These are phyloP conservation scores for Camponotus pennsylvanicus DNA, from an alignment of 1,140 invertebrate genomes.

Conservation along the genomic window DNA sequence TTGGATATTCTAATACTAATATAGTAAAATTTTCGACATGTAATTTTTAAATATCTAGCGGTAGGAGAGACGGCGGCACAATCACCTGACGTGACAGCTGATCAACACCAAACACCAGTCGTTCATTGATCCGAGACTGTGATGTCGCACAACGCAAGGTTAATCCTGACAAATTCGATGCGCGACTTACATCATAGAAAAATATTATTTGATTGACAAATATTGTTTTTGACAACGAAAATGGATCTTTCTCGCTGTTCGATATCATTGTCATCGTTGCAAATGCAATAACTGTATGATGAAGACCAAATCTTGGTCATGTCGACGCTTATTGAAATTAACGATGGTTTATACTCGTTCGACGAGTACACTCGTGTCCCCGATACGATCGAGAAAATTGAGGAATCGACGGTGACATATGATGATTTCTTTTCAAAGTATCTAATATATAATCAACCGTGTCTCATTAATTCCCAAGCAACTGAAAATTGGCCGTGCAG, in stretches of 20 bases:
- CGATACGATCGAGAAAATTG: constrained; percentile 52
- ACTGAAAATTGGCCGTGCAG: constrained; percentile 88
- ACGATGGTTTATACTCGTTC: neutral
- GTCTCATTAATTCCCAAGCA: constrained; percentile 88
- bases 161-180: neutral
- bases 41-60: too few species aligned
- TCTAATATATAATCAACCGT: constrained; percentile 89
- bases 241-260: neutral
- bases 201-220: neutral
- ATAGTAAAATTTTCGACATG: too few species aligned
- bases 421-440: constrained; percentile 88
- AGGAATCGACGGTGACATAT: constrained; percentile 72
- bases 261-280: neutral
- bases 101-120: too few species aligned
- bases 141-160: neutral
- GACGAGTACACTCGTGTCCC: constrained; percentile 6
- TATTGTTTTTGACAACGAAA: neutral
- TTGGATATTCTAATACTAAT: too few species aligned
- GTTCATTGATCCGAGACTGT: too few species aligned
- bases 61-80: too few species aligned
- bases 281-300: constrained; percentile 15
- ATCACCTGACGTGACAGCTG: too few species aligned
- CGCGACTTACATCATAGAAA: neutral
- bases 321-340: constrained; percentile 61
- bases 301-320: constrained; percentile 34